Evolutionary conservation across 2,797 vertebrate species (phyloP).

Genomic region (Clarias laeviceps): DNA sequence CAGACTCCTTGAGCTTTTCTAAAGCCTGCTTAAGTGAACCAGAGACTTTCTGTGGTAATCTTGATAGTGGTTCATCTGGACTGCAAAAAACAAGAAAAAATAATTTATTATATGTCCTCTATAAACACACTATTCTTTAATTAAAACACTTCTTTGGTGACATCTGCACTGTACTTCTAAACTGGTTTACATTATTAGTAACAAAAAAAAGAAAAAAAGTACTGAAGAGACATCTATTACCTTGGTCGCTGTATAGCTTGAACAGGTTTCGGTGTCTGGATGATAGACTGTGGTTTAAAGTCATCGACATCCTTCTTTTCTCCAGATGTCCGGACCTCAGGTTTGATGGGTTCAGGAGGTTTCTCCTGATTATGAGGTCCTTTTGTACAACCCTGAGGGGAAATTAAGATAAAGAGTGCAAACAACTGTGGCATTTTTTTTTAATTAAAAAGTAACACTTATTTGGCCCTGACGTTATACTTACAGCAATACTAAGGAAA

Average conservation of each 20-base stretch:
- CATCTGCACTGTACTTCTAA: background rate
- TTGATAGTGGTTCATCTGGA: constrained; percentile 87
- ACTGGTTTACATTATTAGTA: background rate
- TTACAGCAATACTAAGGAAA: constrained; percentile 93
- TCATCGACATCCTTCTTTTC: constrained; percentile 79
- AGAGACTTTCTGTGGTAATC: constrained; percentile 88
- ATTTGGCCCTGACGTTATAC: constrained; percentile 53
- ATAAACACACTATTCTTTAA: background rate
- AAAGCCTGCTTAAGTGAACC: constrained; percentile 92
- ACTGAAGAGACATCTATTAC: constrained; percentile 64
- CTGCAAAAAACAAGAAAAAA: constrained; percentile 68
- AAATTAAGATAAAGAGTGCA: constrained; percentile 2
- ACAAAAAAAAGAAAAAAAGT: background rate
- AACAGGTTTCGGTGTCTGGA: constrained; percentile 83
- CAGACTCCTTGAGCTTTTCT: constrained; percentile 89
- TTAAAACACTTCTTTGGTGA: background rate
- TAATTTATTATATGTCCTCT: background rate
- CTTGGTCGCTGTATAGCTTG: constrained; percentile 89
- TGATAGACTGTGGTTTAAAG: constrained; percentile 80
- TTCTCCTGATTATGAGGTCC: constrained; percentile 92
- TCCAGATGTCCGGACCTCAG: constrained; percentile 86
- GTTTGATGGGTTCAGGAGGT: constrained; percentile 92
- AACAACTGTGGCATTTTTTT: background rate
- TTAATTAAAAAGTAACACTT: too few relatives aligned
- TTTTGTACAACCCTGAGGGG: constrained; percentile 91